phyloP scores from a whole-genome alignment of 2,113 vertebrate species.

The Galemys pyrenaicus region DNA sequence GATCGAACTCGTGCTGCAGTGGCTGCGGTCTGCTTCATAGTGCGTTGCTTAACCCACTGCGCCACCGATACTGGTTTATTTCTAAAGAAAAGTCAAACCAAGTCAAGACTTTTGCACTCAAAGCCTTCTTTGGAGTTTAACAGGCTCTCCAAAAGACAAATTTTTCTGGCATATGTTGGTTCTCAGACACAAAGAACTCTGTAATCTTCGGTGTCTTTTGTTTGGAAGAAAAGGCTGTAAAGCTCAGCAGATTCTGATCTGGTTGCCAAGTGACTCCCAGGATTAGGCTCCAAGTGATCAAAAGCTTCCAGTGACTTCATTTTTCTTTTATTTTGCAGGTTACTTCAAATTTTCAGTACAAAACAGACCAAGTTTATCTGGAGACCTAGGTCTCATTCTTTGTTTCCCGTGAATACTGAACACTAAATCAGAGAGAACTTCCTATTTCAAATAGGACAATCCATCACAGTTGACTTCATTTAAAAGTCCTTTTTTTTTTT shows the following conservation, averaged over 20 bases:
- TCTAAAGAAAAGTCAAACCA: not conserved
- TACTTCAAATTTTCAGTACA: not conserved
- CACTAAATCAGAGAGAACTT: constrained; percentile 11
- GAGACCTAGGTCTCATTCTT: not conserved
- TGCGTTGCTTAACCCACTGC: no score
- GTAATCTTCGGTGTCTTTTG: not conserved
- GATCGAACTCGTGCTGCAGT: no score
- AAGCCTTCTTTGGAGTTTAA: not conserved
- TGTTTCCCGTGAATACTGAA: not conserved
- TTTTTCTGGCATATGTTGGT: not conserved
- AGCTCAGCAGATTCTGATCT: not conserved
- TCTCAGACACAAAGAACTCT: constrained; percentile 21
- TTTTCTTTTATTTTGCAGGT: constrained; percentile 20
- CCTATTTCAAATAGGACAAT: constrained; percentile 16
- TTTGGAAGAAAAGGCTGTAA: constrained; percentile 23
- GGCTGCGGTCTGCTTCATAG: no score
- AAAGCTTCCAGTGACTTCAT: not conserved
- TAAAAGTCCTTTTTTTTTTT: no score
- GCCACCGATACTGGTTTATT: no score
- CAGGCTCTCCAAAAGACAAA: constrained; percentile 7
- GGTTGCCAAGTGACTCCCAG: not conserved
- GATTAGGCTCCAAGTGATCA: not conserved
- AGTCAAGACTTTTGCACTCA: not conserved
- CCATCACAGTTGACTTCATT: not conserved
- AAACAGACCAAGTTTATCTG: not conserved